phyloP scores from a whole-genome alignment of 2,797 vertebrate genomes.

The Ptychadena robeensis region DNA sequence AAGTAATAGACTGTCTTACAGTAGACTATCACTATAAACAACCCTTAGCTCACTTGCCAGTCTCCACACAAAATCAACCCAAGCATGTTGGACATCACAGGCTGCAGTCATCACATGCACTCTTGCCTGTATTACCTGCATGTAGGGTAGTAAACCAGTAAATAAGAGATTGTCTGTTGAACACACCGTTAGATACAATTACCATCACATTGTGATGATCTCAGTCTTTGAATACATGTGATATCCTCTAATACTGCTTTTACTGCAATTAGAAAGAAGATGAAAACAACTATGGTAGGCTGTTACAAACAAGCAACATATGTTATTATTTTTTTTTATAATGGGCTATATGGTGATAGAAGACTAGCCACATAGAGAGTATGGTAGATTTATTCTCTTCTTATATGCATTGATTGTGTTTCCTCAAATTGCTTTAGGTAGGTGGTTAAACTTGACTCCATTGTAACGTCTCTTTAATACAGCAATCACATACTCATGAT shows the following conservation, averaged over 20 bases:
- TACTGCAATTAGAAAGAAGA: slow-evolving; percentile 44
- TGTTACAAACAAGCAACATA: slow-evolving; percentile 36
- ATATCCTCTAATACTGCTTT: slow-evolving; percentile 45
- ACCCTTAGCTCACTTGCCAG: slow-evolving; percentile 12
- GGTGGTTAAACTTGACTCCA: slow-evolving; percentile 45
- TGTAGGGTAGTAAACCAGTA: slow-evolving; percentile 44
- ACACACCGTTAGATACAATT: slow-evolving; percentile 35
- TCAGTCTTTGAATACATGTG: slow-evolving; percentile 42
- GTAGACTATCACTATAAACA: slow-evolving; percentile 30
- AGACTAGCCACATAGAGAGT: slow-evolving; percentile 38
- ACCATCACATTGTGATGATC: slow-evolving; percentile 56
- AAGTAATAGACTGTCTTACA: slow-evolving; percentile 16
- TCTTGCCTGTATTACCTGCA: slow-evolving; percentile 28
- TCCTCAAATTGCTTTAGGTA: slow-evolving; percentile 49
- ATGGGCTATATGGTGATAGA: slow-evolving; percentile 26
- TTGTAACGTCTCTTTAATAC: slow-evolving; percentile 30
- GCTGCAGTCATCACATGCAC: slow-evolving; percentile 15
- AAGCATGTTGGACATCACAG: slow-evolving; percentile 17
- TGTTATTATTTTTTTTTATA: slow-evolving; percentile 30
- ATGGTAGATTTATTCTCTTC: slow-evolving; percentile 45
- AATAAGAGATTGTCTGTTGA: slow-evolving; percentile 48
- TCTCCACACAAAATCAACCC: slow-evolving; percentile 19
- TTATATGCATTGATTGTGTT: slow-evolving; percentile 48
- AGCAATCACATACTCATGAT: slow-evolving; percentile 50
- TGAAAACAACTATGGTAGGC: slow-evolving; percentile 33